Evolutionary conservation across 2,797 vertebrate genomes (phyloP).

Genomic region (Pelodytes ibericus): DNA sequence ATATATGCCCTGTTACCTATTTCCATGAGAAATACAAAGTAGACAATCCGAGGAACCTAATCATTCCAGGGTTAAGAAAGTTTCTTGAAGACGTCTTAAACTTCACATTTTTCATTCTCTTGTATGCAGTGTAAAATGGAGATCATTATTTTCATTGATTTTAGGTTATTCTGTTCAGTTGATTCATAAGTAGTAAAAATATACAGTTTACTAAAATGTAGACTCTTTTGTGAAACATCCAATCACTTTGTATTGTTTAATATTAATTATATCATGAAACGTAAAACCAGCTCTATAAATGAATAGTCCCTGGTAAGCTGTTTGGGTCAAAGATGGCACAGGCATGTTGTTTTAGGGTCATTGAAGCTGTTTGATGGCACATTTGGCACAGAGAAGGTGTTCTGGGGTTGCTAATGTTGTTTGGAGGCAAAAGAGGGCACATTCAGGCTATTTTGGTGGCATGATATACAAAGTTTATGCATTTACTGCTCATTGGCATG

Average conservation of each 20-base stretch:
- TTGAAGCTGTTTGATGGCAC: too few relatives aligned
- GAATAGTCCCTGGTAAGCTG: not conserved
- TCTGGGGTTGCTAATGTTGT: too few relatives aligned
- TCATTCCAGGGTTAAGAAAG: not conserved
- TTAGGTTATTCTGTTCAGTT: not conserved
- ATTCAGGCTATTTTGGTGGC: too few relatives aligned
- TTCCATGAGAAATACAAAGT: constrained; percentile 10
- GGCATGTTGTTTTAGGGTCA: too few relatives aligned
- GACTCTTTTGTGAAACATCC: not conserved
- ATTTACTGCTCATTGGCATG: too few relatives aligned
- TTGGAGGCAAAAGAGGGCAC: too few relatives aligned
- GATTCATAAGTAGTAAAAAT: not conserved
- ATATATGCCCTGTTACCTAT: not conserved
- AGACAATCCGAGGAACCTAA: not conserved
- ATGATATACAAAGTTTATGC: too few relatives aligned
- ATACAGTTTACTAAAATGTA: not conserved
- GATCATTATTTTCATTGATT: not conserved
- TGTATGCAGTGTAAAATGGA: not conserved
- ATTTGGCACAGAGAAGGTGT: too few relatives aligned
- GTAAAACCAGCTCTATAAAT: not conserved
- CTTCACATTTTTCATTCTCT: not conserved
- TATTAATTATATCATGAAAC: not conserved
- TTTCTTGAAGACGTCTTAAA: not conserved
- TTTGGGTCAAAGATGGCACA: too few relatives aligned
- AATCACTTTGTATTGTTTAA: not conserved